These are phyloP conservation scores for Bagarius yarrelli DNA, from an alignment of 2,113 vertebrate genomes.

Conservation along the genomic window DNA sequence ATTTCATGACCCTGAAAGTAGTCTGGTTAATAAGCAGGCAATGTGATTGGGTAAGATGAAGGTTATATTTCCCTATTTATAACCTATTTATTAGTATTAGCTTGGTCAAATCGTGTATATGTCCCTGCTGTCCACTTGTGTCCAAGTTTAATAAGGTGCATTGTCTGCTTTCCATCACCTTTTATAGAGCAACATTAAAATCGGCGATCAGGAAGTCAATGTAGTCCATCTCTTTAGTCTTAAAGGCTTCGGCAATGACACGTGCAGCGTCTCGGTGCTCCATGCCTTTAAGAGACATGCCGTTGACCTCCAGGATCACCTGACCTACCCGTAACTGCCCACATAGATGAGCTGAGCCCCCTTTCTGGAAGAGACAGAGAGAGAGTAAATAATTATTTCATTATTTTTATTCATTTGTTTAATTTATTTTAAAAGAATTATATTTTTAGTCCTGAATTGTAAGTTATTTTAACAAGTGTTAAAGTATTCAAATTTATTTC, in stretches of 20 bases:
- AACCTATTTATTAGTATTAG: not conserved
- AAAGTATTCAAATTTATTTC: no score
- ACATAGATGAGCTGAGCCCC: constrained; percentile 84
- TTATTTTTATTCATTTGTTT: no score
- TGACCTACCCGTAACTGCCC: constrained; percentile 89
- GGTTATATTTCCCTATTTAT: not conserved
- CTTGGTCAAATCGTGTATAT: not conserved
- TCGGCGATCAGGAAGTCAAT: constrained; percentile 88
- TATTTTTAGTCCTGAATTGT: no score
- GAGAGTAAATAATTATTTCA: not conserved
- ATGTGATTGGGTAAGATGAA: not conserved
- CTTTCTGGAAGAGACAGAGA: constrained; percentile 71
- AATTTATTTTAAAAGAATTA: no score
- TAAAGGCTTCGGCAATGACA: constrained; percentile 90
- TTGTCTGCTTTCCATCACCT: constrained; percentile 21
- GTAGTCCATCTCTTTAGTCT: constrained; percentile 86
- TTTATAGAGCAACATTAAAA: constrained; percentile 80
- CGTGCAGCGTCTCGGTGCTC: constrained; percentile 85
- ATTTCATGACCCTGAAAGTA: constrained; percentile 1
- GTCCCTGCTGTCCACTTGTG: not conserved
- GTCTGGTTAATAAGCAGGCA: constrained; percentile 1
- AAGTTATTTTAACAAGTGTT: no score
- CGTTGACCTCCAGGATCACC: constrained; percentile 89
- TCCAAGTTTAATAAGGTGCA: constrained; percentile 37
- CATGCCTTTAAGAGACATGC: constrained; percentile 77